A percentile compares a stretch with the other conserved stretches of the same genome.
phyloP scores from a whole-genome alignment of 2,797 vertebrate genomes.

The Simalia tracyae region DNA sequence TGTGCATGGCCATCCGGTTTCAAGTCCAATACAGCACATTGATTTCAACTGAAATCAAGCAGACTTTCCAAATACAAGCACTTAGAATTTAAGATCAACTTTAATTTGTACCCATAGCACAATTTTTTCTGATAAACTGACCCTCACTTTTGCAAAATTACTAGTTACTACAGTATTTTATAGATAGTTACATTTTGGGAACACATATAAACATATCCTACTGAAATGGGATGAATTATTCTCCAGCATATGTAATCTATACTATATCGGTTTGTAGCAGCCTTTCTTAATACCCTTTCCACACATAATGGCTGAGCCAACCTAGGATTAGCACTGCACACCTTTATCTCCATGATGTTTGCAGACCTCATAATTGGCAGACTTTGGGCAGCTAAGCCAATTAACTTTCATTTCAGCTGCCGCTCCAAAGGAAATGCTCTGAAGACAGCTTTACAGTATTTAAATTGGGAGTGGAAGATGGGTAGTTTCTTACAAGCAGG shows the following conservation, averaged over 20 bases:
- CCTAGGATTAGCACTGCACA: not conserved
- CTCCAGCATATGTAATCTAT: not conserved
- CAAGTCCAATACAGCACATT: not conserved
- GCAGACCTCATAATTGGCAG: not conserved
- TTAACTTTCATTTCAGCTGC: not conserved
- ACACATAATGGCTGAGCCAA: not conserved
- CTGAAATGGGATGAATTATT: not conserved
- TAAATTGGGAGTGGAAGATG: not conserved
- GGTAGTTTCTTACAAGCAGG: not conserved
- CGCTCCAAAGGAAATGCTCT: not conserved
- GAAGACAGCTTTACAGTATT: not conserved
- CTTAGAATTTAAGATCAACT: not conserved
- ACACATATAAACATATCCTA: not conserved
- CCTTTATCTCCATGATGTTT: not conserved
- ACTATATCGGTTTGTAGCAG: not conserved
- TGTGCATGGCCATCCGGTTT: not conserved
- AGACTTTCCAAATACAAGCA: not conserved
- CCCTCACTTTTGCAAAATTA: not conserved
- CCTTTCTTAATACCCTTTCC: not conserved
- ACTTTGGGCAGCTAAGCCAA: not conserved
- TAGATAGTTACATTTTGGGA: not conserved
- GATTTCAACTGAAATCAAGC: not conserved
- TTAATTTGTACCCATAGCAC: not conserved
- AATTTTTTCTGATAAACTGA: not conserved
- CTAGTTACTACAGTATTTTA: not conserved